Conservation (phyloP, 2,888 invertebrate genomes). For the Caradrina clavipalpis region DNA sequence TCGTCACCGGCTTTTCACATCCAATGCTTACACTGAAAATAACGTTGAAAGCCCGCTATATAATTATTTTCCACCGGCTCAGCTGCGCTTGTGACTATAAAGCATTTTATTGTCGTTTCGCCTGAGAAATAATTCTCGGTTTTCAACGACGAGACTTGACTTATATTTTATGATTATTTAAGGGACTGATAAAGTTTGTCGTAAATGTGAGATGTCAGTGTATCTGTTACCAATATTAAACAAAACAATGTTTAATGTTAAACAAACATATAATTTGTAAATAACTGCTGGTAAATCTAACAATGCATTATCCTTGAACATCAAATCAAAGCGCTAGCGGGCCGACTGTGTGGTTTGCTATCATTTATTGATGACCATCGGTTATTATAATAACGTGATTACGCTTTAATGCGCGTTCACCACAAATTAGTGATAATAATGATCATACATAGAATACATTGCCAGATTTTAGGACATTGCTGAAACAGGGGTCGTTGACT, state of each 20-base stretch:
- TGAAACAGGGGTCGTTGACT: slow-evolving; percentile 27
- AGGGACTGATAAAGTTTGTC: slow-evolving; percentile 20
- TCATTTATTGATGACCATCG: slow-evolving; percentile 29
- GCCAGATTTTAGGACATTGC: slow-evolving; percentile 13
- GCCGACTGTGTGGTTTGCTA: slow-evolving; percentile 10
- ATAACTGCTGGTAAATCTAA: slow-evolving; percentile 24
- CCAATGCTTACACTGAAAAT: slow-evolving; percentile 57
- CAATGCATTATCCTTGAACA: slow-evolving; percentile 13
- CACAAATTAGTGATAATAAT: slow-evolving; percentile 42
- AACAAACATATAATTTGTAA: too few species aligned
- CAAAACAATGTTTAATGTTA: too few species aligned
- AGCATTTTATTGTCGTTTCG: slow-evolving; percentile 66
- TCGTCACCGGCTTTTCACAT: slow-evolving; percentile 53
- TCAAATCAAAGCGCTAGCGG: slow-evolving; percentile 10
- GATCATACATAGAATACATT: slow-evolving; percentile 14
- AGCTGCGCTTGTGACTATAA: slow-evolving; percentile 66
- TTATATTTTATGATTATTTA: slow-evolving; percentile 42
- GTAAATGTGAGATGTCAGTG: background rate
- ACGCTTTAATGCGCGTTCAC: slow-evolving; percentile 25
- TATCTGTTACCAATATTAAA: background rate
- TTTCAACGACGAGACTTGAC: slow-evolving; percentile 37
- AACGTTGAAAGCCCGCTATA: slow-evolving; percentile 57
- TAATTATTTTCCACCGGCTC: slow-evolving; percentile 60
- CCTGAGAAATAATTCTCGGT: slow-evolving; percentile 54
- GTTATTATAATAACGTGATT: slow-evolving; percentile 27